phyloP scores from a whole-genome alignment of 2,888 invertebrate genomes.

The Rhopalosiphum nymphaeae region DNA sequence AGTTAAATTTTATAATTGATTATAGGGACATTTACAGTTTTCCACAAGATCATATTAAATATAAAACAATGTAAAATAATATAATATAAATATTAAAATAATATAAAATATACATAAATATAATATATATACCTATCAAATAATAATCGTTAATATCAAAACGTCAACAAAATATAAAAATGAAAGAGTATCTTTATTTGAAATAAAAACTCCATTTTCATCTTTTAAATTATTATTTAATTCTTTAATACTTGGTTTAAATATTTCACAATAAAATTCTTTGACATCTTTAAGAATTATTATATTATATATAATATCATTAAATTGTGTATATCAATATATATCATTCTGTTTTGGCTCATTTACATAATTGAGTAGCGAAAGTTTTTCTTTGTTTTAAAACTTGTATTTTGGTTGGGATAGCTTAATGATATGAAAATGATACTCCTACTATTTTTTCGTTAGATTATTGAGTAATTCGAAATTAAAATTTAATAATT shows the following conservation, averaged over 20 bases:
- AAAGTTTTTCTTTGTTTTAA: background rate
- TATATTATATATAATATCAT: too few relatives aligned
- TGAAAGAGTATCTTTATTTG: background rate
- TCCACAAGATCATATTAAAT: too few relatives aligned
- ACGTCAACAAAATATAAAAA: background rate
- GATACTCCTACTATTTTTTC: conserved; percentile 4
- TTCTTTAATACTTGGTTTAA: background rate
- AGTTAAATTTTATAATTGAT: too few relatives aligned
- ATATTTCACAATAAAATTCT: background rate
- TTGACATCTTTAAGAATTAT: background rate
- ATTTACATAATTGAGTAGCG: background rate
- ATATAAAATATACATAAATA: too few relatives aligned
- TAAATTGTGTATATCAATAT: too few relatives aligned
- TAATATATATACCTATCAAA: too few relatives aligned
- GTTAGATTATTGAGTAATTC: too few relatives aligned
- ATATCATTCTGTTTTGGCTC: background rate
- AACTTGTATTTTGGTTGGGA: background rate
- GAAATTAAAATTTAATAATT: too few relatives aligned
- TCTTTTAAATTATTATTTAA: background rate
- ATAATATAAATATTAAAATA: too few relatives aligned
- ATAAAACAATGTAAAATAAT: too few relatives aligned
- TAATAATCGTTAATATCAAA: too few relatives aligned
- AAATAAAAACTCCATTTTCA: background rate
- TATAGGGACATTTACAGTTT: too few relatives aligned
- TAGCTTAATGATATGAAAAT: background rate